Evolutionary conservation across 2,888 invertebrate genomes (phyloP).

Genomic region (Chalcosyrphus nemorum): DNA sequence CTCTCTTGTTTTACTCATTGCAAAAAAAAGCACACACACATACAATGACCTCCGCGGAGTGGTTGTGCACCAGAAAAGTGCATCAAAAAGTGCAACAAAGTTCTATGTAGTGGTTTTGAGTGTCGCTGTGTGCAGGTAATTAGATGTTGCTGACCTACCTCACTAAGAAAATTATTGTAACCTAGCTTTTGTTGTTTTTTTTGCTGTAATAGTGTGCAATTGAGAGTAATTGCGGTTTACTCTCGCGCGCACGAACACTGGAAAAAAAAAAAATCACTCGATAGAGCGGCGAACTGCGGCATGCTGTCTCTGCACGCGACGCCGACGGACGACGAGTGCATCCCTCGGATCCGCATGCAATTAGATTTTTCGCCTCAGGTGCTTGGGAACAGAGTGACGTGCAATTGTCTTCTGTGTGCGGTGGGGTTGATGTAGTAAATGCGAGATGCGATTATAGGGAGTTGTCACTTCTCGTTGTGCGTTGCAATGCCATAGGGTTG

Average conservation of each 20-base stretch:
- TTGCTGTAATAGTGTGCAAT: constrained; percentile 41
- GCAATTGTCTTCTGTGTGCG: constrained; percentile 12
- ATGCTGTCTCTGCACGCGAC: constrained; percentile 42
- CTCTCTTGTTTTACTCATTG: constrained; percentile 47
- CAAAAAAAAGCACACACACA: constrained; percentile 30
- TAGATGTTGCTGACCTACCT: constrained; percentile 71
- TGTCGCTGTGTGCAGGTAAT: constrained; percentile 53
- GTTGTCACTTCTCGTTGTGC: constrained; percentile 25
- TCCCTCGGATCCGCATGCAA: constrained; percentile 30
- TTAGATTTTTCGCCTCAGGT: constrained; percentile 52
- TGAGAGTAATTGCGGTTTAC: constrained; percentile 47
- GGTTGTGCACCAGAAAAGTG: constrained; percentile 52
- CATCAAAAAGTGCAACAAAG: constrained; percentile 61
- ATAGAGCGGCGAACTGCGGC: constrained; percentile 8
- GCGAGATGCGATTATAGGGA: constrained; percentile 34
- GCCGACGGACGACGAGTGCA: constrained; percentile 34
- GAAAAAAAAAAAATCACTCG: constrained; percentile 28
- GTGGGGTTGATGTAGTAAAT: constrained; percentile 41
- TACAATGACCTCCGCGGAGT: not conserved
- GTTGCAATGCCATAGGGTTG: not conserved
- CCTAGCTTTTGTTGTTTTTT: constrained; percentile 32
- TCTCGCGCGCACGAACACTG: too few relatives aligned
- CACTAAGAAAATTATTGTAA: constrained; percentile 59
- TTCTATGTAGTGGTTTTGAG: not conserved
- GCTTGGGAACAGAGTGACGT: constrained; percentile 24